A percentile compares a stretch with the other conserved stretches of the same genome.
These are phyloP conservation scores for Epirrhoe tristata DNA, from an alignment of 2,888 invertebrate genomes.

Conservation along the genomic window DNA sequence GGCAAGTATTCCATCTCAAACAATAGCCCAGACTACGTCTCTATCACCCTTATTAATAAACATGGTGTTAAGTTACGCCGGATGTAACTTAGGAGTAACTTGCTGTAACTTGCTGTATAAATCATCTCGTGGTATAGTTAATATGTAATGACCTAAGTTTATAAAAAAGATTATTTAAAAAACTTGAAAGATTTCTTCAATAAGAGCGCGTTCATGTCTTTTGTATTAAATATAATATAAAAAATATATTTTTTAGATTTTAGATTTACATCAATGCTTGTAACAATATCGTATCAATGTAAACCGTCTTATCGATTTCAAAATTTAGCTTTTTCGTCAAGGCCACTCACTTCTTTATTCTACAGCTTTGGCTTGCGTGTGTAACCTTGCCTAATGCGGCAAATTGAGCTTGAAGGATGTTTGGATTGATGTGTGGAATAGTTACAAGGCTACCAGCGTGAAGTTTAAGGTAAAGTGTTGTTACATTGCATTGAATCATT, in stretches of 20 bases:
- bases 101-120: no score
- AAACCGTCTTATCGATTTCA: conserved; percentile 47
- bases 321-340: conserved; percentile 55
- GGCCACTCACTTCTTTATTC: conserved; percentile 44
- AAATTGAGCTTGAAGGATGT: conserved; percentile 75
- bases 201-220: conserved; percentile 20
- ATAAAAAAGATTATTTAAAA: no score
- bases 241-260: background rate
- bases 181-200: background rate
- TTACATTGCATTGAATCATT: no score
- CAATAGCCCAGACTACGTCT: no score
- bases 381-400: conserved; percentile 72
- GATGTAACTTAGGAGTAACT: no score
- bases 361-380: conserved; percentile 57
- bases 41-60: no score
- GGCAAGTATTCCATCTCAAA: no score
- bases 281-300: conserved; percentile 15
- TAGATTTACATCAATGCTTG: no score
- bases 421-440: conserved; percentile 49
- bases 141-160: no score
- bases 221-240: background rate
- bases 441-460: conserved; percentile 41
- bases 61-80: no score
- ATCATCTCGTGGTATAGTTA: no score
- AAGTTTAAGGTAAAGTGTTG: conserved; percentile 34